These are phyloP conservation scores for Argynnis bischoffii DNA, from an alignment of 2,888 invertebrate species.

Conservation along the genomic window DNA sequence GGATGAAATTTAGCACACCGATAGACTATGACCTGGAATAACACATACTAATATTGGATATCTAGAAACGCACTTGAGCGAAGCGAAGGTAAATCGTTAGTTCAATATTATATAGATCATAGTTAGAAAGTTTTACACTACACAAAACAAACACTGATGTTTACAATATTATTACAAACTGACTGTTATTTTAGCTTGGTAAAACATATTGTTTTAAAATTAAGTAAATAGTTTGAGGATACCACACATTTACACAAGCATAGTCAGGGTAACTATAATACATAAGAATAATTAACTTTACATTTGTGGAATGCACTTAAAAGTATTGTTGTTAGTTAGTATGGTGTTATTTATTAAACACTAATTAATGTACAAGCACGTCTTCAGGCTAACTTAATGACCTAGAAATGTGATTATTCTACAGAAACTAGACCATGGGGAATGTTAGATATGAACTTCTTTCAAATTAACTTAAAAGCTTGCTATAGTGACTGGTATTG, in stretches of 20 bases:
- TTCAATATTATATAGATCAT: too few relatives aligned
- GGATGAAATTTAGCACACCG: too few relatives aligned
- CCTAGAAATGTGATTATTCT: conserved; percentile 4
- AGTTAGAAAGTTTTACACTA: too few relatives aligned
- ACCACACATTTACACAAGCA: not conserved
- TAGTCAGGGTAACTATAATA: not conserved
- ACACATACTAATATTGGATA: too few relatives aligned
- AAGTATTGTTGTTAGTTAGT: conserved; percentile 50
- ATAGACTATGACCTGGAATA: too few relatives aligned
- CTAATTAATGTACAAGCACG: not conserved
- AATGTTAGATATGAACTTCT: not conserved
- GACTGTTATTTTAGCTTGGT: too few relatives aligned
- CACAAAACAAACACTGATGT: too few relatives aligned
- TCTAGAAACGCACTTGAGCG: too few relatives aligned
- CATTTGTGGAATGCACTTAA: conserved; percentile 52
- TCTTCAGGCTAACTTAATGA: conserved; percentile 1
- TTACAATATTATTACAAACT: too few relatives aligned
- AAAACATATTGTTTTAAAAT: too few relatives aligned
- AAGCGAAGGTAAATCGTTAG: too few relatives aligned
- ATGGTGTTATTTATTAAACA: conserved; percentile 16
- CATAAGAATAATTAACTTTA: conserved; percentile 19
- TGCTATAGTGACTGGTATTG: not conserved
- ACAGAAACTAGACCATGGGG: conserved; percentile 10
- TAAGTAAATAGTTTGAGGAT: too few relatives aligned
- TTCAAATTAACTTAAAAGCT: conserved; percentile 1